Percentiles rank a stretch among this genome's conserved stretches.
Evolutionary conservation across 2,888 invertebrate species (phyloP).

Genomic region (Erebia epiphron): DNA sequence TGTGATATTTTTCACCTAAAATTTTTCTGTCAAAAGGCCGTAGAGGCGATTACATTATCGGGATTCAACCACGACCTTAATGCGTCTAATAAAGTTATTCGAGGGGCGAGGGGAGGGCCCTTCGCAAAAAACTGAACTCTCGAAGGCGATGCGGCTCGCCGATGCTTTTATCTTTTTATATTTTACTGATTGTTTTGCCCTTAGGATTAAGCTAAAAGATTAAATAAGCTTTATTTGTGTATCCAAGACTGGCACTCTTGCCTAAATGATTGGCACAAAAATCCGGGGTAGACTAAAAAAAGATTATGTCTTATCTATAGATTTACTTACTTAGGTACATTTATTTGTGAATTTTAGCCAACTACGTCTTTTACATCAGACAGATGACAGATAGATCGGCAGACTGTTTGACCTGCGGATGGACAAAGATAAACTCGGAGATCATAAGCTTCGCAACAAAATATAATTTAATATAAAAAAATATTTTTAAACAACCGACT

Average conservation of each 20-base stretch:
- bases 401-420: too few relatives aligned
- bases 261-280: too few relatives aligned
- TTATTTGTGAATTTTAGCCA: too few relatives aligned
- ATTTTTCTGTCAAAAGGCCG: conserved; percentile 80
- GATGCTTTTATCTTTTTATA: conserved; percentile 80
- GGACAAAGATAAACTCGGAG: too few relatives aligned
- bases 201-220: conserved; percentile 55
- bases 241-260: neutral
- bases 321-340: too few relatives aligned
- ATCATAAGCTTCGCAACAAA: too few relatives aligned
- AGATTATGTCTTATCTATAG: too few relatives aligned
- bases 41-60: conserved; percentile 82
- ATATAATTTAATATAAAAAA: too few relatives aligned
- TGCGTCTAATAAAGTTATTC: conserved; percentile 82
- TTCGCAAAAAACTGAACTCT: conserved; percentile 78
- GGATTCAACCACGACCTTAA: conserved; percentile 82
- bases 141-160: conserved; percentile 63
- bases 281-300: too few relatives aligned
- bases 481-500: too few relatives aligned
- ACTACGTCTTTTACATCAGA: too few relatives aligned
- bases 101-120: conserved; percentile 62
- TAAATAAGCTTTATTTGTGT: neutral
- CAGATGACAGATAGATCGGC: too few relatives aligned
- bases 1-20: conserved; percentile 73
- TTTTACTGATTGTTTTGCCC: conserved; percentile 74